phyloP scores from a whole-genome alignment of 1,140 invertebrate genomes.

The Pachyrhynchus sulphureomaculatus region DNA sequence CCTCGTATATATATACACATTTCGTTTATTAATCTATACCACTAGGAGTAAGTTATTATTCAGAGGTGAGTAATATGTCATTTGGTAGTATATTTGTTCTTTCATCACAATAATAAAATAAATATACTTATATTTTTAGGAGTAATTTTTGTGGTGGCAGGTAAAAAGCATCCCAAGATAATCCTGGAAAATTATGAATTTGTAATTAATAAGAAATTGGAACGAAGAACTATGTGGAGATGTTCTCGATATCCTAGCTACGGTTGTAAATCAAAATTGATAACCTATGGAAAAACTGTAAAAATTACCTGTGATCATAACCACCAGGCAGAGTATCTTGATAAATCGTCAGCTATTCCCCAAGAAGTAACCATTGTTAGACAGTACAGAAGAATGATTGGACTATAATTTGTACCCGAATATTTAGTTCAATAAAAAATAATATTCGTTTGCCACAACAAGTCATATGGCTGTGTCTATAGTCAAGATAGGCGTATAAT shows the following conservation, averaged over 20 bases:
- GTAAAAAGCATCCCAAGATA: conserved; percentile 37
- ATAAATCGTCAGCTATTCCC: not conserved
- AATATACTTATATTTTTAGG: no score
- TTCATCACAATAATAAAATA: no score
- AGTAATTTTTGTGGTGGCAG: conserved; percentile 33
- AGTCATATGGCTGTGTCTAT: no score
- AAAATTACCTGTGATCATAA: conserved; percentile 35
- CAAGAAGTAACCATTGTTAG: conserved; percentile 27
- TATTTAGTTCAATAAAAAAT: no score
- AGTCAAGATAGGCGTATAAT: no score
- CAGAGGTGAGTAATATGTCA: no score
- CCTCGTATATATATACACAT: no score
- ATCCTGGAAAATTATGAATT: conserved; percentile 34
- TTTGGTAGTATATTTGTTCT: no score
- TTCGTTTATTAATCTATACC: no score
- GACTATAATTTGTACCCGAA: no score
- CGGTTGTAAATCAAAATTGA: conserved; percentile 36
- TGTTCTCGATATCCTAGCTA: conserved; percentile 29
- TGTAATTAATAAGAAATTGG: conserved; percentile 32
- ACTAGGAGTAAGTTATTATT: no score
- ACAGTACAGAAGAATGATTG: not conserved
- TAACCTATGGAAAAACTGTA: conserved; percentile 32
- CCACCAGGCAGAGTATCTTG: conserved; percentile 25
- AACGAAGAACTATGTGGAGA: conserved; percentile 29
- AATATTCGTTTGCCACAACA: no score